phyloP scores from a whole-genome alignment of 2,113 vertebrate genomes.

The Emydura subglobosa region DNA sequence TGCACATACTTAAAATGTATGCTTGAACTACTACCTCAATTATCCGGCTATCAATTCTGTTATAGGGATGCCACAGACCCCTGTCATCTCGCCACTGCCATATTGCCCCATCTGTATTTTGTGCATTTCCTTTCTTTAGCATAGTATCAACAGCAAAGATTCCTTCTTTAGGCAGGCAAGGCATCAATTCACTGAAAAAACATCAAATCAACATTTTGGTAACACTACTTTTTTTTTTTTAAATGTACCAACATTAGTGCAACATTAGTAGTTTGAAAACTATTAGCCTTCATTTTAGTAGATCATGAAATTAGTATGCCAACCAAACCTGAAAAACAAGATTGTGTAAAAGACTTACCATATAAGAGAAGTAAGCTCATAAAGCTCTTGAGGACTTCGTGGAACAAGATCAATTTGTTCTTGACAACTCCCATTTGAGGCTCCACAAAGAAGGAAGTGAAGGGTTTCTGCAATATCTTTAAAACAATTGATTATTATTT shows the following conservation, averaged over 20 bases:
- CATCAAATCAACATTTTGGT: slow-evolving; percentile 49
- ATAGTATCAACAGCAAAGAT: slow-evolving; percentile 99
- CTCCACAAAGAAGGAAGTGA: slow-evolving; percentile 96
- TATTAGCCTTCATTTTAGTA: neutral
- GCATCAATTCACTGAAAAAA: slow-evolving; percentile 95
- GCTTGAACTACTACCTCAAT: slow-evolving; percentile 91
- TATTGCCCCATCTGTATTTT: slow-evolving; percentile 96
- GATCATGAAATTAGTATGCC: neutral
- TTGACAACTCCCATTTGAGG: slow-evolving; percentile 97
- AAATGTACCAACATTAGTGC: neutral
- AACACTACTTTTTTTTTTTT: neutral
- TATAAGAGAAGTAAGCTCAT: slow-evolving; percentile 98
- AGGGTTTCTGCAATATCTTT: slow-evolving; percentile 98
- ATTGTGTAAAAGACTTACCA: slow-evolving; percentile 82
- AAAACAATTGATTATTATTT: slow-evolving; percentile 45
- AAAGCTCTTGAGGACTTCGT: slow-evolving; percentile 97
- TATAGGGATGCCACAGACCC: slow-evolving; percentile 98
- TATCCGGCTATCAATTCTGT: slow-evolving; percentile 98
- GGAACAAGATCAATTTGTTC: slow-evolving; percentile 98
- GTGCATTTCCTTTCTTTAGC: slow-evolving; percentile 98
- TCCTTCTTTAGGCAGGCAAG: slow-evolving; percentile 97
- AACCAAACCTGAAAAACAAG: neutral
- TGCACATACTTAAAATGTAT: neutral
- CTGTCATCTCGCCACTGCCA: slow-evolving; percentile 99
- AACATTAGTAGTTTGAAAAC: neutral